Conservation (phyloP, 2,113 vertebrate genomes). For the Athene cunicularia region DNA sequence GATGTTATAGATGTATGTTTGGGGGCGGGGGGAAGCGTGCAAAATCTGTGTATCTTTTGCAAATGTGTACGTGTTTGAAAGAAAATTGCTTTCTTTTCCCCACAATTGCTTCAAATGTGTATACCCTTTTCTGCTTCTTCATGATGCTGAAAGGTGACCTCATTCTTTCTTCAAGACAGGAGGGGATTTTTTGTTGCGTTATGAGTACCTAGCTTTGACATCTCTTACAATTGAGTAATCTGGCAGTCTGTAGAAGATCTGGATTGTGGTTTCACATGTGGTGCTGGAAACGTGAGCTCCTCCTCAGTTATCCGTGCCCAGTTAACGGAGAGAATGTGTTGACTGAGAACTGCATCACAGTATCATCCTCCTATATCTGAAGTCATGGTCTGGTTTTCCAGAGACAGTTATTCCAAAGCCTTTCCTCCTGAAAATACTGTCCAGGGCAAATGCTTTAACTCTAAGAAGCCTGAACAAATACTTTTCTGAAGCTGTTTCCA, state of each 20-base stretch:
- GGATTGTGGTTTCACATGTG: neutral
- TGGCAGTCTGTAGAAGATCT: neutral
- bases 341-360: neutral
- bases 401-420: neutral
- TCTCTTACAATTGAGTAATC: neutral
- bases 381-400: neutral
- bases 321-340: neutral
- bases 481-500: neutral
- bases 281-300: neutral
- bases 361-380: neutral
- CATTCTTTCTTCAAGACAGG: neutral
- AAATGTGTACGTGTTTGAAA: neutral
- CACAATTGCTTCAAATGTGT: neutral
- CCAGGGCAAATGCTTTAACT: neutral
- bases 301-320: neutral
- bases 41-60: neutral
- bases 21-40: too few species aligned
- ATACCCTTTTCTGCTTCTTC: neutral
- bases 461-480: neutral
- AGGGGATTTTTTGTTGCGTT: neutral
- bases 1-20: neutral
- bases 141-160: neutral
- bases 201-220: neutral
- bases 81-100: neutral
- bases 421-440: neutral